Base-by-base conservation (phyloP, 2,797 vertebrate genomes). In the Siniperca obscura region DNA sequence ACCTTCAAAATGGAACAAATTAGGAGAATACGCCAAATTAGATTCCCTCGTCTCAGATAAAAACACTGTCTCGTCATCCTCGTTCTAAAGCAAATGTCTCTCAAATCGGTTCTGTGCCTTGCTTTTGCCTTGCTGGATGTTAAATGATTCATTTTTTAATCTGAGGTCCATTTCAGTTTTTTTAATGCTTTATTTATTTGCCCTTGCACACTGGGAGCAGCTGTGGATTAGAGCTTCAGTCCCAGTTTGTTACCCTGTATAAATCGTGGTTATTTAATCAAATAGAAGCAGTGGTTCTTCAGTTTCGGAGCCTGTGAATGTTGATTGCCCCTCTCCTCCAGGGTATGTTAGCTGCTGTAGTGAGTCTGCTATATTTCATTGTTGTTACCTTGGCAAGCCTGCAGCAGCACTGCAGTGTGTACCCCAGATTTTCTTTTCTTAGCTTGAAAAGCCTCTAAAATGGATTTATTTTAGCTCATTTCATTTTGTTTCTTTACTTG, bases 181-280 rank as follows among this genome's bases (percentile, higher is more conserved):
- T 74, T 30, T 73, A 5, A 62, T 82, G 66, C 48, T 68, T 42
- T 14, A 77, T 80, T 80, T 8, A 71, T 80, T 74, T 78, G 62
- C 30, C 0, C 6, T 4, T 36, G 25, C 78, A 62, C 48, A 64
- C 56, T 44, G 40, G 61, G 57, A 61, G 69, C 66, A 52, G 46
- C 72, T 69, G 74, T 44, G 25, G 52, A 81, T 57, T 60, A 70
- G 25, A 76, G 72, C 27, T 38, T 40, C 19, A 17, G 48, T 7
- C 61, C 27, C 46, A 8, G 65, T 64, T 71, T 76, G 59, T 74
- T 74, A 0, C 44, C 60, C 36, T 42, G 69, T 66, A 70, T 79
- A 79, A 86, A 90, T 82, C 88, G 70, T 56, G 64, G 30, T 50
- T 75, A 65, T 83, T 89, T 75, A 84, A 89, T 90, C 42, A 79